Conservation (phyloP, 2,888 invertebrate genomes). For the Latrodectus hesperus region DNA sequence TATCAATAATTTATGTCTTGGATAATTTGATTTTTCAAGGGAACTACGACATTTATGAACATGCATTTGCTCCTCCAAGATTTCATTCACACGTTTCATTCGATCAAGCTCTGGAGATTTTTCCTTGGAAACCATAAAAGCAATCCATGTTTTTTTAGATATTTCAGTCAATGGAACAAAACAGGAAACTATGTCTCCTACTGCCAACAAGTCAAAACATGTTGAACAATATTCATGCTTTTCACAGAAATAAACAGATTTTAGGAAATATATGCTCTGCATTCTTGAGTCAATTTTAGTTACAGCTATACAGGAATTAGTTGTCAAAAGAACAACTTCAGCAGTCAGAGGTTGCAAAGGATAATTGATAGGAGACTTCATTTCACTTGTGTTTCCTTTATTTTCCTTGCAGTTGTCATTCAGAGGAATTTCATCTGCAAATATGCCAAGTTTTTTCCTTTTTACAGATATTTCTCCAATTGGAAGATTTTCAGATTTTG, state of each 20-base stretch:
- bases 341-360: conserved; percentile 44
- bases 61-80: not conserved
- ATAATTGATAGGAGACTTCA: not conserved
- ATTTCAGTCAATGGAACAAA: conserved; percentile 33
- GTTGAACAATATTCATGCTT: conserved; percentile 25
- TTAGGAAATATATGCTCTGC: conserved; percentile 43
- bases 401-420: not conserved
- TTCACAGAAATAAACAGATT: conserved; percentile 46
- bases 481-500: not conserved
- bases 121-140: conserved; percentile 43
- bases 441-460: not conserved
- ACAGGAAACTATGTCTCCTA: conserved; percentile 38
- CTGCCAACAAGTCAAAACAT: conserved; percentile 28
- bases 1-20: not conserved
- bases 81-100: not conserved
- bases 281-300: conserved; percentile 1
- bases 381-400: not conserved
- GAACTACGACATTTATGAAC: not conserved
- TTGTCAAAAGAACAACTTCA: conserved; percentile 34
- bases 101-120: not conserved
- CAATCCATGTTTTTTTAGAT: conserved; percentile 32
- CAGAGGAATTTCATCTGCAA: not conserved
- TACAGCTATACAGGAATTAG: conserved; percentile 38
- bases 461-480: not conserved
- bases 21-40: not conserved